A percentile compares a stretch with the other conserved stretches of the same genome.
phyloP scores from a whole-genome alignment of 2,888 invertebrate species.

The Periphyllus acericola region DNA sequence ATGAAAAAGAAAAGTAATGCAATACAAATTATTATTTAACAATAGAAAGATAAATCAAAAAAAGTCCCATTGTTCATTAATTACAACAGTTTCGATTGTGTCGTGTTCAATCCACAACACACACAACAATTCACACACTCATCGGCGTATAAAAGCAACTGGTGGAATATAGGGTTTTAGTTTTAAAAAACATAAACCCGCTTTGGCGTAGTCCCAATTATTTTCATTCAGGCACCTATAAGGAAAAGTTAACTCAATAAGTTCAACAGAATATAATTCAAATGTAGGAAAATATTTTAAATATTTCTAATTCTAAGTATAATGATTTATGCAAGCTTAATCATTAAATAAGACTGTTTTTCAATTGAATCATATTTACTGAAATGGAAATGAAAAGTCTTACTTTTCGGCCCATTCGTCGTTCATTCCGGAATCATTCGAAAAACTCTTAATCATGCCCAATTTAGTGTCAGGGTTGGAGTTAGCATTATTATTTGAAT shows the following conservation, averaged over 20 bases:
- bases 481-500: conserved; percentile 8
- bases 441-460: conserved; percentile 45
- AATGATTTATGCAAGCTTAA: no score
- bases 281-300: no score
- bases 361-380: background rate
- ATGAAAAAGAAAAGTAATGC: background rate
- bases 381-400: background rate
- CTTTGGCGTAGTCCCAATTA: conserved; percentile 45
- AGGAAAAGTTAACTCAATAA: background rate
- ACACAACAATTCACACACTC: no score
- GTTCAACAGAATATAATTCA: no score
- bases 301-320: no score
- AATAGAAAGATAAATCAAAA: background rate
- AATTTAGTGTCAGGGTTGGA: background rate
- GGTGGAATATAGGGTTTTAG: conserved; percentile 39
- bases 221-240: conserved; percentile 42
- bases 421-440: conserved; percentile 54
- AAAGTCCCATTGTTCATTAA: background rate
- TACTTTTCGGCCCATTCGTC: conserved; percentile 47
- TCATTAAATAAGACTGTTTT: no score
- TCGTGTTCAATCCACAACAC: background rate
- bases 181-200: conserved; percentile 43
- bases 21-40: background rate
- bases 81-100: background rate
- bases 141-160: conserved; percentile 22